Percentiles rank a stretch among this genome's conserved stretches.
phyloP scores from a whole-genome alignment of 1,140 invertebrate genomes.

The Drosophila oshimai region DNA sequence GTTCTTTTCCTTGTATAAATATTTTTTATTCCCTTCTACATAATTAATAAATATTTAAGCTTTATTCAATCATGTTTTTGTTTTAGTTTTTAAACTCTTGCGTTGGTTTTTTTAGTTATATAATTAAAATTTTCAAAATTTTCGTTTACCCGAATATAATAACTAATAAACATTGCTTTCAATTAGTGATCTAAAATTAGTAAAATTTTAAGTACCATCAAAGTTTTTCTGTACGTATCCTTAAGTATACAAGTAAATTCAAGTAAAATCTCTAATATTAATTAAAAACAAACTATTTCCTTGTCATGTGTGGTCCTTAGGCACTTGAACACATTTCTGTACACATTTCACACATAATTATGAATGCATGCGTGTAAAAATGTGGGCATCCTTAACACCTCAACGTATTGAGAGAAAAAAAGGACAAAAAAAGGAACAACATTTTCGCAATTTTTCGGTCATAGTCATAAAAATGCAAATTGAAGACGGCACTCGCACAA shows the following conservation, averaged over 20 bases:
- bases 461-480: slow-evolving; percentile 48
- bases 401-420: background rate
- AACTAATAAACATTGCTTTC: no score
- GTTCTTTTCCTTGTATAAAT: background rate
- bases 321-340: background rate
- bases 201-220: no score
- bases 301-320: slow-evolving; percentile 18
- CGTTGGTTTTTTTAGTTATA: no score
- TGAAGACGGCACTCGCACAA: slow-evolving; percentile 1
- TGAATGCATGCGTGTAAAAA: slow-evolving; percentile 18
- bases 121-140: no score
- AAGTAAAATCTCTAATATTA: no score
- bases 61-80: no score
- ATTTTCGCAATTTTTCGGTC: slow-evolving; percentile 45
- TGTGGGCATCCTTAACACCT: slow-evolving; percentile 33
- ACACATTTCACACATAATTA: slow-evolving; percentile 31
- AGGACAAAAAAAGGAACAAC: slow-evolving; percentile 18
- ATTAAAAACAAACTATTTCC: background rate
- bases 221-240: no score
- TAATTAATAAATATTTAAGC: no score
- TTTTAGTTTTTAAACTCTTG: no score
- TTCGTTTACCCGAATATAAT: no score
- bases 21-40: background rate
- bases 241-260: no score
- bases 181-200: no score